Percentiles rank a stretch among this genome's conserved stretches.
Evolutionary conservation across 64 coral and sea anemone genomes (phyloP).

Genomic region (Montipora efflorescens): DNA sequence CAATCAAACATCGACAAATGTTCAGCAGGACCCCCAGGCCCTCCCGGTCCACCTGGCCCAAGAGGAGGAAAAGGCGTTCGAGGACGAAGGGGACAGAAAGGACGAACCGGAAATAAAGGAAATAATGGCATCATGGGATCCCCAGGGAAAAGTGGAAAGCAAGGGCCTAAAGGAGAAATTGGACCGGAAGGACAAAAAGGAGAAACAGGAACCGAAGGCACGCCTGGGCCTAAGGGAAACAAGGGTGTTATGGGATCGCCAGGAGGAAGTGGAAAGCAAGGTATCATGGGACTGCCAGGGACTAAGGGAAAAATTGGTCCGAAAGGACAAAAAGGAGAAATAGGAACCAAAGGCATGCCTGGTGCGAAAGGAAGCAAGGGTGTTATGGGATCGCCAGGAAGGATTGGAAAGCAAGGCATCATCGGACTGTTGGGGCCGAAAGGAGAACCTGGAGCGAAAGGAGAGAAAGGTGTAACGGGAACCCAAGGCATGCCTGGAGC

Average conservation of each 20-base stretch:
- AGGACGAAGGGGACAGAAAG: conserved; percentile 26
- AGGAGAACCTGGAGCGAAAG: background rate
- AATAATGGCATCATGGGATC: conserved; percentile 36
- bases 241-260: conserved; percentile 29
- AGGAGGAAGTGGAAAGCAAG: conserved; percentile 15
- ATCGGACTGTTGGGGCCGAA: background rate
- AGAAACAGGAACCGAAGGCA: background rate
- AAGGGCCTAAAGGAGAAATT: background rate
- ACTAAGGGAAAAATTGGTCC: background rate
- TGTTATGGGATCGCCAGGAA: background rate
- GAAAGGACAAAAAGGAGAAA: background rate
- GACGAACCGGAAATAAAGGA: conserved; percentile 18
- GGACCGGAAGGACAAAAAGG: background rate
- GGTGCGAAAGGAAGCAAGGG: background rate
- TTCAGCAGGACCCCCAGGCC: background rate
- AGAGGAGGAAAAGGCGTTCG: background rate
- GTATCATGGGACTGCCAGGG: background rate
- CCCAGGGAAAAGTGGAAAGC: conserved; percentile 15
- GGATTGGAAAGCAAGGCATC: background rate
- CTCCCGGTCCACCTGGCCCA: conserved; percentile 46
- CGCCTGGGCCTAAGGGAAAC: background rate
- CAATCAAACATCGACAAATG: background rate
- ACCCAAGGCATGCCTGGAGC: background rate
- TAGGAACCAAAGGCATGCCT: background rate
- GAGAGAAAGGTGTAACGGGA: background rate